These are phyloP conservation scores for Coracopsis vasa DNA, from an alignment of 2,113 vertebrate genomes.

Conservation along the genomic window DNA sequence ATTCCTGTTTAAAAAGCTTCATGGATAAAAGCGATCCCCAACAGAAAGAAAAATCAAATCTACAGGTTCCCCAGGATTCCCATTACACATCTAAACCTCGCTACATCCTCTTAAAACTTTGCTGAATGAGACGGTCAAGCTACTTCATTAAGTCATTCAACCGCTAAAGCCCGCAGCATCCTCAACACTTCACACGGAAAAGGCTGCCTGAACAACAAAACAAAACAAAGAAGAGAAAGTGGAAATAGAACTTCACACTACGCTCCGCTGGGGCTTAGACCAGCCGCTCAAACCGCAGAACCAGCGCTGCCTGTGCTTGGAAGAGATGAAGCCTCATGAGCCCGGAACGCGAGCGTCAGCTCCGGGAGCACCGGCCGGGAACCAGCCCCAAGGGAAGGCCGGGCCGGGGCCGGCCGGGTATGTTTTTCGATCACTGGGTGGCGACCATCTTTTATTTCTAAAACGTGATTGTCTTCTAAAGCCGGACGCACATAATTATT, in stretches of 20 bases:
- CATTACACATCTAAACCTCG: background rate
- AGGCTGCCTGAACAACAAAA: background rate
- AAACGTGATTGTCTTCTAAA: no score
- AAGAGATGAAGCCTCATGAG: accelerated
- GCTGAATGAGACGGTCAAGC: background rate
- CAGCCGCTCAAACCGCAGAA: background rate
- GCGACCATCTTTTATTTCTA: no score
- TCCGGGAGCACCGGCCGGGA: background rate
- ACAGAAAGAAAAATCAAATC: background rate
- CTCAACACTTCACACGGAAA: background rate
- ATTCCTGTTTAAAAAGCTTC: background rate
- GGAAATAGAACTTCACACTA: background rate
- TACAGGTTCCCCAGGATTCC: background rate
- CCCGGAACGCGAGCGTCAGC: background rate
- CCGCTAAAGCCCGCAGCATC: background rate
- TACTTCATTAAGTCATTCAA: background rate
- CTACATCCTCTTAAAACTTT: background rate
- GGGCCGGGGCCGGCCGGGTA: no score
- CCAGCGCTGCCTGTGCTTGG: accelerated
- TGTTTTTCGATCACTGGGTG: no score
- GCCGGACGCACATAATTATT: no score
- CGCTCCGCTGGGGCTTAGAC: background rate
- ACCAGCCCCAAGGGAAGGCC: background rate
- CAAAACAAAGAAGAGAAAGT: background rate
- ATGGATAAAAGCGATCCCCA: background rate